Conservation (phyloP, 1,140 invertebrate species). For the Drosophila azteca region DNA sequence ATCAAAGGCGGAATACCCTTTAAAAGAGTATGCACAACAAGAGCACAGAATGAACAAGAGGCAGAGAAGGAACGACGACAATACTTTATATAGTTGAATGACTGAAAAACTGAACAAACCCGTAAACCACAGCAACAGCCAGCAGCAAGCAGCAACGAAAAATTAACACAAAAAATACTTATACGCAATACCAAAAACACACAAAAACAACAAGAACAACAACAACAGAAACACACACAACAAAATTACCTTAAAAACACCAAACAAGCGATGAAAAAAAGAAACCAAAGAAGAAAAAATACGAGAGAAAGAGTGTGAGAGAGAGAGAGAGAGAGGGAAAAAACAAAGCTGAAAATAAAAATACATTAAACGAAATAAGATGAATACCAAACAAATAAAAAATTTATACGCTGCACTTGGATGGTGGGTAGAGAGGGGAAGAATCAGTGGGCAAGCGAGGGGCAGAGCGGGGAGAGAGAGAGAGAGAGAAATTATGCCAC, state of each 20-base stretch:
- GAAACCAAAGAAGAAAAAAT: constrained; percentile 26
- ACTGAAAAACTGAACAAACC: constrained; percentile 77
- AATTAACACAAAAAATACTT: constrained; percentile 78
- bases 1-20: no score
- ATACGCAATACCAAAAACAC: constrained; percentile 58
- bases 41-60: constrained; percentile 12
- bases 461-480: constrained; percentile 5
- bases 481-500: constrained; percentile 74
- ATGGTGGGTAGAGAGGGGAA: constrained; percentile 3
- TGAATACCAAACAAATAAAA: constrained; percentile 82
- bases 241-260: constrained; percentile 80
- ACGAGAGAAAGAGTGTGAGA: constrained; percentile 31
- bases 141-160: constrained; percentile 41
- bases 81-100: constrained; percentile 80
- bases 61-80: constrained; percentile 55
- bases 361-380: constrained; percentile 82
- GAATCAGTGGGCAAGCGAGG: constrained; percentile 1
- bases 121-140: constrained; percentile 65
- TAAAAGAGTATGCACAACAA: no score
- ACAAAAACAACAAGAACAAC: constrained; percentile 22
- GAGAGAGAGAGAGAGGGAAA: constrained; percentile 2
- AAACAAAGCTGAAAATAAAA: constrained; percentile 74
- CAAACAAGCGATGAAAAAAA: constrained; percentile 69
- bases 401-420: constrained; percentile 67
- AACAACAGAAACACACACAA: constrained; percentile 27